Percentiles rank a stretch among this genome's conserved stretches.
phyloP scores from a whole-genome alignment of 2,113 vertebrate species.

The Colius striatus region DNA sequence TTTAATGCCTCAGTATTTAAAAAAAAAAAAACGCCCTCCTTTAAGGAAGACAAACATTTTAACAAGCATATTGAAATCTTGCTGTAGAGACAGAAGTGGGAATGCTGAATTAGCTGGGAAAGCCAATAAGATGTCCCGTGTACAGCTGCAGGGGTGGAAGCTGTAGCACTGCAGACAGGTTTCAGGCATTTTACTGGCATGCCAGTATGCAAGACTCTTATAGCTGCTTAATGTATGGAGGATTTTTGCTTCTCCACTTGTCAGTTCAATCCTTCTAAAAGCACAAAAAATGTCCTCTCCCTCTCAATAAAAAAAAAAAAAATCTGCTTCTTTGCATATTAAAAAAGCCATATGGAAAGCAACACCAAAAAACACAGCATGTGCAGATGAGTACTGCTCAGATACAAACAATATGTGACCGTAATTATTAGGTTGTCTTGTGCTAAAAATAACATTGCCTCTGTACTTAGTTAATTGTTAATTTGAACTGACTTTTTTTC shows the following conservation, averaged over 20 bases:
- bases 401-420: not conserved
- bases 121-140: not conserved
- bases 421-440: not conserved
- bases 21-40: not conserved
- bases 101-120: not conserved
- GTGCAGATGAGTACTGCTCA: not conserved
- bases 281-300: not conserved
- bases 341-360: not conserved
- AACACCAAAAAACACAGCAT: not conserved
- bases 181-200: not conserved
- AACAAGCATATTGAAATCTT: not conserved
- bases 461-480: not conserved
- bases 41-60: not conserved
- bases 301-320: not conserved
- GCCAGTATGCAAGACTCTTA: not conserved
- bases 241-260: not conserved
- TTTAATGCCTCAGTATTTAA: not conserved
- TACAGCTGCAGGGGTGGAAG: not conserved
- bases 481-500: not conserved
- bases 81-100: not conserved
- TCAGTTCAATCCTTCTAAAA: not conserved
- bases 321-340: slow-evolving; percentile 3
- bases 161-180: not conserved
- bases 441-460: not conserved
- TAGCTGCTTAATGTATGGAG: not conserved